Base-by-base conservation (phyloP, 1,140 invertebrate species). In the Hestina assimilis region DNA sequence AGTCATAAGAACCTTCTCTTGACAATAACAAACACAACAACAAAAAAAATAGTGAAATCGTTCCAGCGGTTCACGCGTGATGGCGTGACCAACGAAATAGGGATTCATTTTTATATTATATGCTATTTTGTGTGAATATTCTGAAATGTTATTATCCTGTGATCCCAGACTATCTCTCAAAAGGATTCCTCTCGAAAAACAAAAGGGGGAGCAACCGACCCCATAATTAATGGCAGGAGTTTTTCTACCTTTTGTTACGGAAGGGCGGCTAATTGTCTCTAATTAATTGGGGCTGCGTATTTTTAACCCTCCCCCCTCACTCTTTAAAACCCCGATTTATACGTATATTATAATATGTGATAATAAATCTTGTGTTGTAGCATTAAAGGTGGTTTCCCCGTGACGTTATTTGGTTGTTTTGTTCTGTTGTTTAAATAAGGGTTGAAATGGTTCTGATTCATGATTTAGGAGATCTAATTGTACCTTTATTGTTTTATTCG, bases 221-320 rank as follows among this genome's bases (percentile, higher is more conserved):
- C 63, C 62, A 64, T 81, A 80, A 84, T 84, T 82, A 81, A 83
- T 81, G 72, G 72, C 69, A 55, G 50, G 75, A 81, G 78, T 81
- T 83, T 83, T 81, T 82, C 76, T 75, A 81, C 80, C 80, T 83
- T 83, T 83, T 83, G 80, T 83, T 74, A 64, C 60, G 75, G 66
- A 80, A 74, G 76, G 78, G 72, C 69, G 68, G 80, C 80, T 83
- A 83, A 83, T 83, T 81, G 80, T 81, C 70, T 72, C 66, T 76
- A 79, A 81, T 83, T 83, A 81, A 83, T 83, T 83, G 75, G 73
- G 66, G 54, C 43, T 59, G 61, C 61, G 61, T 64, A 58, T 58
- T 58, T 58, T 58, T 58, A 58, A 58, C 23, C 55, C 55, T 46
- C 14, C 50, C 4, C 23, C 55, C 55, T 46, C 14, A 38, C 4